phyloP scores from a whole-genome alignment of 1,140 invertebrate genomes.

The Neoseiulus cucumeris region DNA sequence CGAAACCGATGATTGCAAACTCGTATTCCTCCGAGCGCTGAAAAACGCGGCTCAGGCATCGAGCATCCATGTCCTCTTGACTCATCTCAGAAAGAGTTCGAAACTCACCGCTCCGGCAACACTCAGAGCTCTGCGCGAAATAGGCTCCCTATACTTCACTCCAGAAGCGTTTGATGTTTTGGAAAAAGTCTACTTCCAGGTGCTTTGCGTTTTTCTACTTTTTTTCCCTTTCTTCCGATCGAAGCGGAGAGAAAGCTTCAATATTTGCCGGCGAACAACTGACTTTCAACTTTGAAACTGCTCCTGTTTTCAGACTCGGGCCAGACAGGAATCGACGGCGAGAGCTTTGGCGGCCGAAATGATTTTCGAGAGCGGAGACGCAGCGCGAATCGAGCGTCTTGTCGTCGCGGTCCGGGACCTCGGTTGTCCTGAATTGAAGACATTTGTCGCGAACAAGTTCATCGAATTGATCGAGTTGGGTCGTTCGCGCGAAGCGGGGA shows the following conservation, averaged over 20 bases:
- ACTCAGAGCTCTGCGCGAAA: constrained; percentile 39
- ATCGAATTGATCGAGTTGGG: constrained; percentile 13
- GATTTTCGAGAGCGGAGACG: constrained; percentile 33
- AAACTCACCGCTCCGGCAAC: constrained; percentile 37
- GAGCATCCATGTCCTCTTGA: constrained; percentile 37
- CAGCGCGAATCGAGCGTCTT: constrained; percentile 12
- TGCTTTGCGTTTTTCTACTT: background rate
- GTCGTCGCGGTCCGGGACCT: constrained; percentile 7
- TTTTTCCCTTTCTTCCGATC: background rate
- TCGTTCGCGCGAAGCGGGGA: constrained; percentile 15
- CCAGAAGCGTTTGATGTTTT: background rate
- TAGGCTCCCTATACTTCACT: constrained; percentile 21
- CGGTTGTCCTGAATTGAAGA: constrained; percentile 9
- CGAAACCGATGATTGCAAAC: constrained; percentile 34
- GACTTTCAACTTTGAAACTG: constrained; percentile 6
- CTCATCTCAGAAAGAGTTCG: constrained; percentile 32
- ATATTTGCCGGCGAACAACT: background rate
- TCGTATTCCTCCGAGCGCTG: constrained; percentile 41
- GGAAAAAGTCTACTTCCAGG: background rate
- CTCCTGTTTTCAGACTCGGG: constrained; percentile 32
- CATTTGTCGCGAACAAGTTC: background rate
- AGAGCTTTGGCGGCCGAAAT: constrained; percentile 48
- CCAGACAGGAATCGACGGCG: constrained; percentile 44
- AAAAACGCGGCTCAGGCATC: constrained; percentile 40
- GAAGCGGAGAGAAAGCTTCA: background rate